Conservation (phyloP, 2,888 invertebrate species). For the Scaeva pyrastri region DNA sequence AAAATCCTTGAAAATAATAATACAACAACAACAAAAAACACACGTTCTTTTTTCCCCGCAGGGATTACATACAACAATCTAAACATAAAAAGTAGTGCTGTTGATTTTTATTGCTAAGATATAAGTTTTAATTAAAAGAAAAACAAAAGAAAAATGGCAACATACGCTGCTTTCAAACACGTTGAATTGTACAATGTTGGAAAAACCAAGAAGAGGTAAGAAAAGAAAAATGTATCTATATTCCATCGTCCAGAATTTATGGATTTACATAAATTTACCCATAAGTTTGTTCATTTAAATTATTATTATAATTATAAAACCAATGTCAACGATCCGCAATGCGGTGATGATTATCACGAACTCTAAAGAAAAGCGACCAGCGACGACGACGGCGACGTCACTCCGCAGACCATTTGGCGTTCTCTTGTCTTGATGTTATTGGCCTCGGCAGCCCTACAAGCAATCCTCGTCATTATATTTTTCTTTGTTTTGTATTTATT, state of each 20-base stretch:
- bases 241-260: conserved; percentile 11
- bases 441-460: conserved; percentile 33
- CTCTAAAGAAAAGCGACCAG: neutral
- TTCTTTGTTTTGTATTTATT: conserved; percentile 42
- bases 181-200: conserved; percentile 97
- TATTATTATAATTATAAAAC: conserved; percentile 29
- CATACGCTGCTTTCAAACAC: conserved; percentile 96
- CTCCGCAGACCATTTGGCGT: conserved; percentile 32
- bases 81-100: conserved; percentile 55
- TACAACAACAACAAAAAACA: conserved; percentile 18
- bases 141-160: conserved; percentile 87
- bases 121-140: conserved; percentile 48
- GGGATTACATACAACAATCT: conserved; percentile 52
- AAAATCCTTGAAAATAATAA: conserved; percentile 33
- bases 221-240: neutral
- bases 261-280: neutral
- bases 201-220: conserved; percentile 96
- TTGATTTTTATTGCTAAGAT: conserved; percentile 43
- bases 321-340: conserved; percentile 64
- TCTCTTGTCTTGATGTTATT: neutral
- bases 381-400: conserved; percentile 24
- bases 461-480: conserved; percentile 17
- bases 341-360: conserved; percentile 40
- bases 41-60: conserved; percentile 41
- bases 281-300: conserved; percentile 12